Evolutionary conservation across 2,888 invertebrate species (phyloP), one percentile per base, ranked within the genome.

Genomic region (Tillus elongatus): DNA sequence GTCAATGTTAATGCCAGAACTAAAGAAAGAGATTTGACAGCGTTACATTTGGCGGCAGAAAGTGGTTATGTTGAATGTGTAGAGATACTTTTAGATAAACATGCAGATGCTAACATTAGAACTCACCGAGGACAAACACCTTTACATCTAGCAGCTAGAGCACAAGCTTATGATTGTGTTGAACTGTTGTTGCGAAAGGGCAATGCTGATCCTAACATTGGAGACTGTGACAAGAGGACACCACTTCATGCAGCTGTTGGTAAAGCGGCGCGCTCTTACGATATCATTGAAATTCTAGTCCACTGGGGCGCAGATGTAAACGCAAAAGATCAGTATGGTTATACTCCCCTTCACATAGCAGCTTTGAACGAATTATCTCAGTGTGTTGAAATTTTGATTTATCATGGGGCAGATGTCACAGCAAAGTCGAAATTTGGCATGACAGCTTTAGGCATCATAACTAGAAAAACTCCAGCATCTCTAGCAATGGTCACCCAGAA

Each of bases 401-500:
- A 79, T 55, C 81, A 84, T 58, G 89, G 88, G 2, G 88, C 88
- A 33, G 89, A 90, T 68, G 82, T 90, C n/a, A 88, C 87, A 9
- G 84, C 87, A 2, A 79, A 82, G 54, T 89, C 88, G 34, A 86
- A 83, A 61, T 88, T 86, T 54, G 88, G 89, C 39, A 83, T 86
- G 59, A 84, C 86, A 4, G 88, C 88, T 14, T 68, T 90, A 41
- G 85, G 87, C 51, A 83, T 89, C 44, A 86, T 90, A 42, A 79
- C 86, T 12, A 72, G 89, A 43, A 88, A 88, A 68, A 89, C 88
- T 2, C 89, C 89, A 8, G 83, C 86, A 8, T 87, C 87, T 12
- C 71, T 89, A 49, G 80, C 82, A 19, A 85, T 86, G 73, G 79
- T 90, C 46, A 79, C 82, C 30, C 80, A 85, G 56, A 83, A 85